Evolutionary conservation across 2,888 invertebrate genomes (phyloP), one percentile per base, ranked within the genome.

Genomic region (Mimas tiliae): DNA sequence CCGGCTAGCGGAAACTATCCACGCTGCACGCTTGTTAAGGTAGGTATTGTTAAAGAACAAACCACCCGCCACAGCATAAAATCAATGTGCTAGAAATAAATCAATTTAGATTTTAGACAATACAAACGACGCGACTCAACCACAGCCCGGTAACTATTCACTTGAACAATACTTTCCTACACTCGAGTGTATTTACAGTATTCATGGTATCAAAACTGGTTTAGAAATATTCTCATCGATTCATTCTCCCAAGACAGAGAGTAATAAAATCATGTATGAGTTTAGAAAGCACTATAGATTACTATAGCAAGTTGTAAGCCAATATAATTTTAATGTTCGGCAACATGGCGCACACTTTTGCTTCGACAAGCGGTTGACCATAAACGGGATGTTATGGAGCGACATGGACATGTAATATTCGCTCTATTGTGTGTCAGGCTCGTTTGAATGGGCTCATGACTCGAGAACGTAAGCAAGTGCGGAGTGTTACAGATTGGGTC

Each of bases 401-500:
- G 65, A 34, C 47, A 34, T 63, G 53, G 34, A 47, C 66, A 34
- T 51, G 66, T 38, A 47, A 48, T 48, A 58, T 63, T 33, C 51
- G 34, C 51, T 38, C 66, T 66, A 68, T 69, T 66, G 68, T 65
- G 63, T 63, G 52, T 42, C 48, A 38, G 63, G 66, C 69, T 64
- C 65, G 71, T 67, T 68, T 66, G 68, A 70, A 67, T 65, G 66
- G 69, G 63, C 68, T 62, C 62, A 38, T 14, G 68, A 65, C 68
- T 67, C 67, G 70, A 65, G 69, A 66, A 67, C 68, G 69, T 63
- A 69, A 69, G 69, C 71, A 65, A 63, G 65, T 42, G 67, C 65
- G 62, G 70, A 74, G 68, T 68, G 73, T 74, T 75, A 76, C 80
- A 83, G 81, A 84, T 85, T 86, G 84, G 78, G 74, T 75, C 76